These are phyloP conservation scores for Dorcus parallelipipedus DNA, from an alignment of 2,888 invertebrate species.

Conservation along the genomic window DNA sequence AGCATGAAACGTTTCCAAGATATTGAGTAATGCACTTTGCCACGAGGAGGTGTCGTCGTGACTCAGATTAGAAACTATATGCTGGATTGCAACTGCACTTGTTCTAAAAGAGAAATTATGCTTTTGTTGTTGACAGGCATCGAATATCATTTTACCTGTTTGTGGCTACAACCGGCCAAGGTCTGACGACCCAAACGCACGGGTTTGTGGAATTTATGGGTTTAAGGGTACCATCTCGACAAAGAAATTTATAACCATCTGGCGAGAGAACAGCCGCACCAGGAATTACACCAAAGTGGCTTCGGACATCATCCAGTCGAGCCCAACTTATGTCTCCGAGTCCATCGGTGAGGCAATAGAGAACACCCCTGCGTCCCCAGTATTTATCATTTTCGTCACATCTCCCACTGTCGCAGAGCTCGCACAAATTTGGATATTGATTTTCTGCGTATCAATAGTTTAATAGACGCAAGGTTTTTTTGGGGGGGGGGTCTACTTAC, in stretches of 20 bases:
- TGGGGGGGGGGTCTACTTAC: conserved; percentile 50
- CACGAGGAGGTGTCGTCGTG: conserved; percentile 48
- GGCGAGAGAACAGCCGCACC: conserved; percentile 44
- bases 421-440: conserved; percentile 69
- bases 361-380: conserved; percentile 78
- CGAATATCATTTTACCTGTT: conserved; percentile 51
- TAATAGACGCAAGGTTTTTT: not conserved
- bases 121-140: not conserved
- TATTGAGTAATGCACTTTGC: conserved; percentile 58
- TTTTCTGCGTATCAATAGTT: conserved; percentile 46
- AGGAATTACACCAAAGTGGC: conserved; percentile 61
- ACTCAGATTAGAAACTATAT: conserved; percentile 49
- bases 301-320: conserved; percentile 63
- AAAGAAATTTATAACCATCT: conserved; percentile 66
- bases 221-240: conserved; percentile 69
- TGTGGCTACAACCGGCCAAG: conserved; percentile 73
- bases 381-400: conserved; percentile 72
- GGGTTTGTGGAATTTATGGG: conserved; percentile 57
- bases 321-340: conserved; percentile 83
- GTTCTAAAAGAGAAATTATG: conserved; percentile 36
- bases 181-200: conserved; percentile 75
- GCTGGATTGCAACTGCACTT: conserved; percentile 52
- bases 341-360: conserved; percentile 74
- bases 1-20: conserved; percentile 59
- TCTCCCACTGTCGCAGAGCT: conserved; percentile 61